These are phyloP conservation scores for Corvus moneduloides DNA, from an alignment of 2,113 vertebrate species.

Conservation along the genomic window DNA sequence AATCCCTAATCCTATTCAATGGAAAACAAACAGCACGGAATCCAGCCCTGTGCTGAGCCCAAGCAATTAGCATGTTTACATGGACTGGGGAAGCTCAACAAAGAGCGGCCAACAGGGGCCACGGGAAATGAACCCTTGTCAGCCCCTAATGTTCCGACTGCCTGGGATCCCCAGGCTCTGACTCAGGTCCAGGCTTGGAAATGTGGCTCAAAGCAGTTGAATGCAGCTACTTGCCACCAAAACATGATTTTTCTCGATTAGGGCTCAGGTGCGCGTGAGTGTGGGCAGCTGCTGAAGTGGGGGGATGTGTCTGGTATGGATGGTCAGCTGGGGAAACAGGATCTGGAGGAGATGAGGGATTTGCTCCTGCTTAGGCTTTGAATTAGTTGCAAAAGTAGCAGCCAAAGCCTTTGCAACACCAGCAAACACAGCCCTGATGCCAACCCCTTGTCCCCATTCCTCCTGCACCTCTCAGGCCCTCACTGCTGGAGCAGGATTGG, in stretches of 20 bases:
- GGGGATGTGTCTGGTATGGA: background rate
- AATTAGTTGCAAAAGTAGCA: background rate
- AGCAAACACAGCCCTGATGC: background rate
- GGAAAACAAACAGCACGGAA: constrained; percentile 90
- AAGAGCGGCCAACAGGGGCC: constrained; percentile 68
- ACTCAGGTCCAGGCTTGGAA: background rate
- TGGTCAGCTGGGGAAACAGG: background rate
- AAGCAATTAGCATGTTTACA: constrained; percentile 78
- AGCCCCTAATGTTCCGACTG: constrained; percentile 12
- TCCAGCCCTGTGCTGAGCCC: constrained; percentile 83
- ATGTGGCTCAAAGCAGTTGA: background rate
- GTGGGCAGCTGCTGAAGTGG: background rate
- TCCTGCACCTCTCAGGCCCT: background rate
- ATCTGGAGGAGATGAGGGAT: background rate
- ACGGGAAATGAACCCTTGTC: constrained; percentile 45
- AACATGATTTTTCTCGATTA: background rate
- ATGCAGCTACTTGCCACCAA: background rate
- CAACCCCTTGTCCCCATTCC: background rate
- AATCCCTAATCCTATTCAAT: constrained; percentile 92
- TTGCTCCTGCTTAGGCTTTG: background rate
- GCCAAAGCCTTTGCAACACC: background rate
- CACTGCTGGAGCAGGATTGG: accelerated
- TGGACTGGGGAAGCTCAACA: constrained; percentile 67
- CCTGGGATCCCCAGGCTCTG: background rate
- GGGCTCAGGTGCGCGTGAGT: background rate